These are phyloP conservation scores for Hemichromis elongatus DNA, from an alignment of 2,113 vertebrate genomes.

Conservation along the genomic window DNA sequence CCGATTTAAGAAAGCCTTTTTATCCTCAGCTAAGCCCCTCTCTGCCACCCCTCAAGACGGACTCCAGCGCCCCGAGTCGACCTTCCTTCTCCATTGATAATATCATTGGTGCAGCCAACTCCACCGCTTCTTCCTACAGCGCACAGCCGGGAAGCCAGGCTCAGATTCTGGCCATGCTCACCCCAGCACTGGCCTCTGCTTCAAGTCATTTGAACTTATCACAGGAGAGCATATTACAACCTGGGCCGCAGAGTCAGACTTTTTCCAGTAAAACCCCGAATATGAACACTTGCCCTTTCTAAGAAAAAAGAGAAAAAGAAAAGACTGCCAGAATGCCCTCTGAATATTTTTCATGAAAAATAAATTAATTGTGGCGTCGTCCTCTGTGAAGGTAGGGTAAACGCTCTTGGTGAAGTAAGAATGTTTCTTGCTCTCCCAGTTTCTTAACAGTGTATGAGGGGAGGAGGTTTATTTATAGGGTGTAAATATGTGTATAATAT, in stretches of 20 bases:
- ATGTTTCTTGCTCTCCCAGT: slow-evolving; percentile 28
- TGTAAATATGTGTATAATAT: slow-evolving; percentile 77
- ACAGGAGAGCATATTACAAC: slow-evolving; percentile 79
- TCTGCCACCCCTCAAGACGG: slow-evolving; percentile 84
- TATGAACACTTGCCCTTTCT: slow-evolving; percentile 91
- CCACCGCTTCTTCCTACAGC: slow-evolving; percentile 75
- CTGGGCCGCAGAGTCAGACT: slow-evolving; percentile 75
- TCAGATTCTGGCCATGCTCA: slow-evolving; percentile 90
- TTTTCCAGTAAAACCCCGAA: slow-evolving; percentile 85
- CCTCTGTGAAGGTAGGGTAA: slow-evolving; percentile 81
- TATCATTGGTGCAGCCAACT: slow-evolving; percentile 83
- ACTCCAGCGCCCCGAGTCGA: slow-evolving; percentile 77
- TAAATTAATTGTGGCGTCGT: slow-evolving; percentile 57
- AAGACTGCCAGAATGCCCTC: slow-evolving; percentile 2
- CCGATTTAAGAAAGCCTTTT: slow-evolving; percentile 81
- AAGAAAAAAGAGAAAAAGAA: slow-evolving; percentile 27
- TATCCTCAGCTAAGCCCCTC: slow-evolving; percentile 77
- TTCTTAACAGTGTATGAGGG: slow-evolving; percentile 36
- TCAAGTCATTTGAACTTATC: slow-evolving; percentile 85
- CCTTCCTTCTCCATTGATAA: slow-evolving; percentile 98
- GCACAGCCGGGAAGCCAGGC: slow-evolving; percentile 81
- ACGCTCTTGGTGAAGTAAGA: slow-evolving; percentile 58
- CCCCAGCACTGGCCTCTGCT: slow-evolving; percentile 84
- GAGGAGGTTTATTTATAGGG: slow-evolving; percentile 77
- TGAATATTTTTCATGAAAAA: slow-evolving; percentile 32